Evolutionary conservation across 2,113 vertebrate genomes (phyloP), one percentile per base, ranked within the genome.

Genomic region (Oryzias javanicus): DNA sequence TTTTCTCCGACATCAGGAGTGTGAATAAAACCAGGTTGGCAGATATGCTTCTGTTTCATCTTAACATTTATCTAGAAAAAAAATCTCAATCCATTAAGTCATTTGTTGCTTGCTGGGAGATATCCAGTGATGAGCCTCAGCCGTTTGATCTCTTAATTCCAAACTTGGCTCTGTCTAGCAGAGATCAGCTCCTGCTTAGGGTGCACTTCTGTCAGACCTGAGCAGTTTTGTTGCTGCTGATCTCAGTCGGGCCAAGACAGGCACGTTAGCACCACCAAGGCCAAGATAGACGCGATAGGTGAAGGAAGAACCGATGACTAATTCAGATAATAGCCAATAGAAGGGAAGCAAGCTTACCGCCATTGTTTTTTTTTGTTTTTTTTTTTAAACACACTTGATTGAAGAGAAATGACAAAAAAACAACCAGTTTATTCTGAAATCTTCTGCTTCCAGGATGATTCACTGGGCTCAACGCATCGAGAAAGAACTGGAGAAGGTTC

Each of bases 381-480:
- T 5, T 27, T 27, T 27, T 27, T 27, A 27, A 27, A 27, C 6
- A 27, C 63, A 61, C 54, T 64, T 55, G 45, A 25, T 73, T 60
- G 69, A 42, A 63, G 49, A 70, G 56, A 52, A 52, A 58, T 17
- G 4, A 55, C 60, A 25, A 12, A 41, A 64, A 66, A 58, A 70
- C 46, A 29, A 45, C 25, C 40, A 70, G 14, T 63, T 49, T n/a
- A 55, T 29, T 59, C 16, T 81, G 17, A 80, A 74, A 45, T 42
- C 52, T 49, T 69, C 54, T 42, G 6, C 72, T 74, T 72, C 13
- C 88, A 93, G 92, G 65, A 92, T 93, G 91, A 92, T 90, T 48
- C 91, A 93, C 86, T 93, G 92, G 92, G 92, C 92, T 0, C 89
- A 88, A 35, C 91, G 91, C 49, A 93, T 93, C n/a, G 92, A 93